Percentiles rank a stretch among this genome's conserved stretches.
Evolutionary conservation across 92 coral and sea anemone genomes (phyloP).

Genomic region (Phenganax subtilis): DNA sequence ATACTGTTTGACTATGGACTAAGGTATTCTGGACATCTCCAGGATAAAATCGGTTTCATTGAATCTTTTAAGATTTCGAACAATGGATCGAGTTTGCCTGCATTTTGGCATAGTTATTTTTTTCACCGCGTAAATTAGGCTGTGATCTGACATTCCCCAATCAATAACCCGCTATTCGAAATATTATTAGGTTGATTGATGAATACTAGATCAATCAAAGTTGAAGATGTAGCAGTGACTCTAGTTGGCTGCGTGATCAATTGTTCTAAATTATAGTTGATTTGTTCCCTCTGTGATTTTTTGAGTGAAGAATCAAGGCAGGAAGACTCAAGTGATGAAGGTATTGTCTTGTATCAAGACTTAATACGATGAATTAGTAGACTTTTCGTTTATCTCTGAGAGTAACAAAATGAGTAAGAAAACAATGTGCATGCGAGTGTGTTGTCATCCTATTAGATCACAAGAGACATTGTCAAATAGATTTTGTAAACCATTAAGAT

Average conservation of each 20-base stretch:
- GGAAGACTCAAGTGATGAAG: no score
- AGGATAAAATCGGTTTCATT: slow-evolving; percentile 7
- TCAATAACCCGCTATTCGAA: slow-evolving; percentile 43
- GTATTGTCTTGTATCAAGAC: no score
- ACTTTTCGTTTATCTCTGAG: no score
- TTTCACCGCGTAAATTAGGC: slow-evolving; percentile 42
- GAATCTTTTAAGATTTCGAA: background rate
- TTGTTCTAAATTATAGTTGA: slow-evolving; percentile 38
- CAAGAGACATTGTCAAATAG: no score
- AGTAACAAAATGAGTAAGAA: no score
- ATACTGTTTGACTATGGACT: background rate
- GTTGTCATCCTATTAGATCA: no score
- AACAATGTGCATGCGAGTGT: no score
- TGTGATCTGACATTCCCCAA: slow-evolving; percentile 55
- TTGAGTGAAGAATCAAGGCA: no score
- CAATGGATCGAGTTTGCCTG: background rate
- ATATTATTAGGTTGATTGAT: slow-evolving; percentile 49
- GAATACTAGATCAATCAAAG: slow-evolving; percentile 46
- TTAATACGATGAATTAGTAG: no score
- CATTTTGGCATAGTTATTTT: slow-evolving; percentile 19
- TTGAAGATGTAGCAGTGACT: slow-evolving; percentile 45
- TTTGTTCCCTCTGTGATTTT: no score
- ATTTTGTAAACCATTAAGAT: no score
- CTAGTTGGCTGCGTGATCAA: slow-evolving; percentile 46
- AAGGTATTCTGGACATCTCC: background rate